phyloP scores from a whole-genome alignment of 2,797 vertebrate species.

The Acanthornis magna region DNA sequence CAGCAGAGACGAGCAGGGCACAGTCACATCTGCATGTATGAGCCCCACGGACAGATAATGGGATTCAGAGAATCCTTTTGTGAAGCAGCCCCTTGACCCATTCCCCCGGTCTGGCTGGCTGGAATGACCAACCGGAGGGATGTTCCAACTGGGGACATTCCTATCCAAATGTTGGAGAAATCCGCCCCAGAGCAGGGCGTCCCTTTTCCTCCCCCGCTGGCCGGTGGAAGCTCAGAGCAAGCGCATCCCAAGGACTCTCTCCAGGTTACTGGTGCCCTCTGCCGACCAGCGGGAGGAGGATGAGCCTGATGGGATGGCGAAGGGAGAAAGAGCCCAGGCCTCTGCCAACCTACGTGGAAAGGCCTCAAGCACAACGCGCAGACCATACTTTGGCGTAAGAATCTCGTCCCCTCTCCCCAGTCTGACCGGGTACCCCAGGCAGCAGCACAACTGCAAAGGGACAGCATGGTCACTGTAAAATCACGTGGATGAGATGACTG shows the following conservation, averaged over 20 bases:
- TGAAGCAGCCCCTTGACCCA: not conserved
- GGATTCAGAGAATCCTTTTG: not conserved
- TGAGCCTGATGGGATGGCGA: not conserved
- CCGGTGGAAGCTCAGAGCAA: not conserved
- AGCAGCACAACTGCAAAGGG: not conserved
- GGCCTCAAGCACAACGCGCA: not conserved
- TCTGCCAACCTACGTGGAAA: not conserved
- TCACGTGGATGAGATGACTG: not conserved
- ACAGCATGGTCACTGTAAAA: fast-evolving
- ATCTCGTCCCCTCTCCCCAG: not conserved
- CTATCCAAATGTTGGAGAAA: not conserved
- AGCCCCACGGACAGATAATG: fast-evolving
- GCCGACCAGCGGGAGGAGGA: not conserved
- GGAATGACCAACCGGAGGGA: not conserved
- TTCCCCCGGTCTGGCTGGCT: not conserved
- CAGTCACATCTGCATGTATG: fast-evolving
- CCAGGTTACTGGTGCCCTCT: constrained; percentile 44
- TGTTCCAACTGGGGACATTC: not conserved
- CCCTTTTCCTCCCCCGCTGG: not conserved
- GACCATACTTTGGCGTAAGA: fast-evolving
- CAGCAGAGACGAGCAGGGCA: fast-evolving
- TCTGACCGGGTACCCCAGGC: not conserved
- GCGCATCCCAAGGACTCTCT: not conserved
- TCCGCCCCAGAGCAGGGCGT: not conserved
- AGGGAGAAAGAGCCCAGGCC: not conserved